phyloP scores from a whole-genome alignment of 2,113 vertebrate genomes.

The Eudorcas thomsonii region DNA sequence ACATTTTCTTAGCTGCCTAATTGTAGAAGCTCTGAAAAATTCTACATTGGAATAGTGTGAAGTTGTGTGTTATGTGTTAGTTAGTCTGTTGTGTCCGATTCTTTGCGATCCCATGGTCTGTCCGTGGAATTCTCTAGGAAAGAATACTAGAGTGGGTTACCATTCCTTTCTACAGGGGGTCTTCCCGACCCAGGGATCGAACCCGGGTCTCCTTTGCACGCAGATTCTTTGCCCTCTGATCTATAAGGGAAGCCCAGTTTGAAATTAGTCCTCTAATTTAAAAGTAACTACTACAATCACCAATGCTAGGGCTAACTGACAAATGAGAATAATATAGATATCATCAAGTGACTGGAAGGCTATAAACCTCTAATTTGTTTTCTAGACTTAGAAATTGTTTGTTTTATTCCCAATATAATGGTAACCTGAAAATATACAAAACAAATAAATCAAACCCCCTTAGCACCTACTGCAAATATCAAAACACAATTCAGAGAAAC shows the following conservation, averaged over 20 bases:
- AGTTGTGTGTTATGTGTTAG: background rate
- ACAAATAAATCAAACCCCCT: conserved; percentile 14
- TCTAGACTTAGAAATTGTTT: conserved; percentile 10
- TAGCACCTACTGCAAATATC: conserved; percentile 14
- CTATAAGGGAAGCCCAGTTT: background rate
- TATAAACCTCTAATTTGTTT: conserved; percentile 6
- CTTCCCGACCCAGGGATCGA: background rate
- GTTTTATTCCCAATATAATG: conserved; percentile 1
- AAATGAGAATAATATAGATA: background rate
- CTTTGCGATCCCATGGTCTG: background rate
- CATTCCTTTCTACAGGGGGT: background rate
- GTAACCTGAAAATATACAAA: conserved; percentile 37
- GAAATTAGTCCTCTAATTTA: conserved; percentile 11
- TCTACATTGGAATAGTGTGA: background rate
- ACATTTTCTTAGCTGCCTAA: background rate
- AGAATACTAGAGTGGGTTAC: background rate
- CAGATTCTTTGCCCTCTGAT: background rate
- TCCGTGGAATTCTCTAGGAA: background rate
- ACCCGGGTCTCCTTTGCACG: background rate
- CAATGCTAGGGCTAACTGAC: background rate
- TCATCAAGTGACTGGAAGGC: background rate
- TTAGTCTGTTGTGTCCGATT: background rate
- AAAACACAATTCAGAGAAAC: conserved; percentile 41
- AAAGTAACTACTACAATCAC: background rate
- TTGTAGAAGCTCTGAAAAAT: background rate